Base-by-base conservation (phyloP, 2,113 vertebrate genomes). In the Micronycteris hirsuta region DNA sequence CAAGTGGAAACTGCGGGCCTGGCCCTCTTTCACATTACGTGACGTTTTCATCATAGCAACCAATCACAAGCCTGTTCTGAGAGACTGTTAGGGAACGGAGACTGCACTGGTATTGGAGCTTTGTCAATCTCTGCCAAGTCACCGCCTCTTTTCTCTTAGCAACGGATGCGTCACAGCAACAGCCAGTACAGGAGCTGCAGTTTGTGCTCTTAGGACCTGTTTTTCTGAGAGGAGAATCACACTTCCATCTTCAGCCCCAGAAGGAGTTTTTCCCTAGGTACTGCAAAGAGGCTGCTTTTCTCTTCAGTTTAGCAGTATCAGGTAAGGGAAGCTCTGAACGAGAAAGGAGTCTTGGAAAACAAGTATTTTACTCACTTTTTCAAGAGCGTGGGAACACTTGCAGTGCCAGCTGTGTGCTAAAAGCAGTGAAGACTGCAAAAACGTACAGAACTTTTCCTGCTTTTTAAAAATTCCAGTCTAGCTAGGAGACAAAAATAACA, bases 151-250 rank as follows among this genome's bases (percentile, higher is more conserved):
- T 89, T 49, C 47, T 87, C 94, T 88, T 96, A 96, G 91, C 96
- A 96, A 98, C 97, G 8, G 43, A 17, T 49, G 97, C 93, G 94
- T 97, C 83, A 12, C 49, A 95, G 97, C 91, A 97, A 97, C 97
- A 6, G 38, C 45, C 8, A 0, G 17, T 26, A 0, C 0, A n/a
- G 45, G 3, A 10, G 11, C 56, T 49, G 68, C 22, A 0, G 45
- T 82, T 81, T 52, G 67, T 12, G 52, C 81, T 36, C 20, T 63
- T 12, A 49, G 33, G 82, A 26, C 71, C 90, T 49, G 70, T 33
- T 83, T 96, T 87, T 81, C 74, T 11, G 70, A 36, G 80, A 20
- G 45, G 5, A 74, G 70, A 73, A 28, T 78, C 58, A 61, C 84
- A 73, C 76, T 93, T 65, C 13, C 26, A 28, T 54, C 94, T 81